Base-by-base conservation (phyloP, 2,888 invertebrate genomes). In the Polia nebulosa region DNA sequence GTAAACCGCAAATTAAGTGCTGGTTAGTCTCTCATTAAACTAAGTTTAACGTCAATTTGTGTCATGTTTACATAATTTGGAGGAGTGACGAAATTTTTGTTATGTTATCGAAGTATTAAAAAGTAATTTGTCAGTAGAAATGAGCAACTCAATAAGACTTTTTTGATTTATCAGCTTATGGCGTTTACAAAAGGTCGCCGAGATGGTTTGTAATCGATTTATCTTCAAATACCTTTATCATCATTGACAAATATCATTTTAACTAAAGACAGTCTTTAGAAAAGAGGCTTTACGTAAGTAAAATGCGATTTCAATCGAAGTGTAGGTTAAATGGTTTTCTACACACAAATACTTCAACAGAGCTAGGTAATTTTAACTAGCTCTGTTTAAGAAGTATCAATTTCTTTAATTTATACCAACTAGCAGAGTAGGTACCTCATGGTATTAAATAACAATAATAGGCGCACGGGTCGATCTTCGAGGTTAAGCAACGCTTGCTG, bases 1-100 rank as follows among this genome's bases (percentile, higher is more conserved):
- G n/a, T 81, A 75, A 79, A 49, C 44, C 80, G 52, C 77, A 74
- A 70, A 83, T 80, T 82, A 80, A 76, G 72, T 65, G 34, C 39
- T 36, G 47, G 52, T 72, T 63, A 80, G 57, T 75, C 60, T 69
- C 68, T 84, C 75, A 82, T 82, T 81, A 82, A 53, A 76, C 47
- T 41, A 25, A 53, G 63, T 67, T 81, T 74, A 68, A 66, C 34
- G 32, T 67, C 45, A 67, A 70, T 80, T 80, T 64, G 39, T 41
- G 27, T 29, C 25, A 34, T 51, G 67, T 55, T 78, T 61, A 72
- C 34, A 80, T 59, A 52, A 67, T 76, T 62, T 60, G 36, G 44
- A 58, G 45, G 32, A 41, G 56, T 67, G 41, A 63, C 20, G 63
- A 58, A 64, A 67, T 56, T 55, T 47, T 51, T n/a, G 36, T 36